Conservation (phyloP, 1,140 invertebrate species). For the Bombus turneri region DNA sequence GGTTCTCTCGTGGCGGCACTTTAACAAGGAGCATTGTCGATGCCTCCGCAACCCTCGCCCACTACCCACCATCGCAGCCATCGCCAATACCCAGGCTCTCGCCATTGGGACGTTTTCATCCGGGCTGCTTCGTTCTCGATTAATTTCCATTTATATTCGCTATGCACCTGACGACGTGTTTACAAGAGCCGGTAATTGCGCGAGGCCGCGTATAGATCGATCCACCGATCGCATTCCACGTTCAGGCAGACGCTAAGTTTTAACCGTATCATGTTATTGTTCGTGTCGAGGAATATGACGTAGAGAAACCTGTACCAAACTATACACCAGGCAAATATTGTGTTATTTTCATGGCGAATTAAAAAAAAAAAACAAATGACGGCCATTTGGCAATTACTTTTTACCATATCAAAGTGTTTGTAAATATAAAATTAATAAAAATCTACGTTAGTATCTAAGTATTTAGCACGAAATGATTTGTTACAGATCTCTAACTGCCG, state of each 20-base stretch:
- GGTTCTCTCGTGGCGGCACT: conserved; percentile 32
- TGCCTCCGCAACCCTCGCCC: background rate
- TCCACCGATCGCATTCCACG: conserved; percentile 17
- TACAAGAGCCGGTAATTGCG: conserved; percentile 63
- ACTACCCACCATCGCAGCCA: background rate
- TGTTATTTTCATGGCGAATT: too few relatives aligned
- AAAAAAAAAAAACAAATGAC: too few relatives aligned
- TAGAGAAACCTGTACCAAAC: too few relatives aligned
- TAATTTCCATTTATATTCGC: conserved; percentile 66
- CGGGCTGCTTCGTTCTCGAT: conserved; percentile 54
- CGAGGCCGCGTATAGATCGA: conserved; percentile 30
- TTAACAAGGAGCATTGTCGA: conserved; percentile 65
- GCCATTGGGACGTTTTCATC: conserved; percentile 53
- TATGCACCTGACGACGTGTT: conserved; percentile 50
- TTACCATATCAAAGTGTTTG: too few relatives aligned
- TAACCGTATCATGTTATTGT: background rate
- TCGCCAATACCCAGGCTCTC: conserved; percentile 4
- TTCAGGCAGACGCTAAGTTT: background rate
- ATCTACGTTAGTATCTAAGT: too few relatives aligned
- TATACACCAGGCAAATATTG: too few relatives aligned
- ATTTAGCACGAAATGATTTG: too few relatives aligned
- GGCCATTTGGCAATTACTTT: too few relatives aligned
- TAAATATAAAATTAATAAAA: too few relatives aligned
- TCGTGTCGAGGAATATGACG: too few relatives aligned
- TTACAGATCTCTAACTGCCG: too few relatives aligned